Evolutionary conservation across 2,113 vertebrate species (phyloP), one percentile per base, ranked within the genome.

Genomic region (Pollachius pollachius): DNA sequence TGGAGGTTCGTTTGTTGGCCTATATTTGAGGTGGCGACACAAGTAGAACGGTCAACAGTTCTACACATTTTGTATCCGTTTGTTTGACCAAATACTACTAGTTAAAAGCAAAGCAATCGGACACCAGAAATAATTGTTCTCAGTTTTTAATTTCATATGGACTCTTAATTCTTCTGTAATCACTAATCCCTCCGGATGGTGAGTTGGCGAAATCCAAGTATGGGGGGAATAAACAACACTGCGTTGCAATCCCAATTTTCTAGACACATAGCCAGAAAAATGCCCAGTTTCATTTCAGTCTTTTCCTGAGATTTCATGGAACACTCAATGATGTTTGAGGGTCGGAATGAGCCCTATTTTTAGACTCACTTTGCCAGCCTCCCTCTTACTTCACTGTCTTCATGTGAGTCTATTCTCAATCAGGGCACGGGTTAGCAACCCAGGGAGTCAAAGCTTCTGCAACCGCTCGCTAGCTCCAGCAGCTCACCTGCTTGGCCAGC

Each of bases 401-500:
- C 13, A 9, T 57, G 15, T 17, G 12, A 48, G 15, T 57, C 54
- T 57, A 16, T 57, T 57, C 54, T 57, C n/a, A 57, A 57, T 16
- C 15, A 17, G 54, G 54, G 54, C 15, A 17, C 15, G 54, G 54
- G 54, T 57, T n/a, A 57, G 54, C 15, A n/a, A 57, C n/a, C 15
- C n/a, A n/a, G 54, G 54, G 54, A 57, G 54, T 17, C n/a, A 9
- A 17, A 13, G n/a, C 41, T 13, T 57, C 54, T 16, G 15, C 54
- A 7, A 57, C n/a, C 15, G 15, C n/a, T 57, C 5, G 54, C 54
- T 13, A 57, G 54, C 54, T 57, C 3, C 15, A n/a, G 15, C 15
- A 67, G 74, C 75, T 16, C 30, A 0, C 62, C 75, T 19, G 7
- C 52, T 66, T 37, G 52, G 71, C 64, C 69, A 75, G 68, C 67